These are phyloP conservation scores for Brachirus orientalis DNA, from an alignment of 2,113 vertebrate genomes.

Conservation along the genomic window DNA sequence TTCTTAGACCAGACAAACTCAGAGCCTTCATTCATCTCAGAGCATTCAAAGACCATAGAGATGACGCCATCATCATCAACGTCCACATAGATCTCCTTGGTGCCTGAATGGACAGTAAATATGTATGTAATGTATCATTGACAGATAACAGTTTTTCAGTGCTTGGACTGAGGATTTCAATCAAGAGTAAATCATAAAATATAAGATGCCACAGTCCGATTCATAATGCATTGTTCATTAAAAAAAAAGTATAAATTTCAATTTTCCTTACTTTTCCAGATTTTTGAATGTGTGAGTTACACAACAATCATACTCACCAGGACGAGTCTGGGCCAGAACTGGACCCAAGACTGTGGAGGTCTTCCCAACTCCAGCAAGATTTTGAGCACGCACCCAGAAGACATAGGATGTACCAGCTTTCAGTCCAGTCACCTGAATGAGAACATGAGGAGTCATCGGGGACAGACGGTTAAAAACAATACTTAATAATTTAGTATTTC, in stretches of 20 bases:
- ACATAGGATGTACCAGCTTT: conserved; percentile 86
- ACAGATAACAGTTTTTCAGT: no score
- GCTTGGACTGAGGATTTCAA: no score
- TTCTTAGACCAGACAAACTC: conserved; percentile 97
- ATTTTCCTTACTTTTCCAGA: conserved; percentile 11
- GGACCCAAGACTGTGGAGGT: conserved; percentile 86
- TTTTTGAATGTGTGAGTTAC: conserved; percentile 19
- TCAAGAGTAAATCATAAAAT: no score
- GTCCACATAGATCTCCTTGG: conserved; percentile 90
- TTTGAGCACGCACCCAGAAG: conserved; percentile 90
- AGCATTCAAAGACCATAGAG: conserved; percentile 95
- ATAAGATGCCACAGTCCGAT: no score
- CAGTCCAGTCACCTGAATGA: conserved; percentile 84
- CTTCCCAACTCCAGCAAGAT: conserved; percentile 92
- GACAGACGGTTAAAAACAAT: neutral
- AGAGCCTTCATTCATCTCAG: conserved; percentile 89
- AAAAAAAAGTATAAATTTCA: no score
- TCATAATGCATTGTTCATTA: no score
- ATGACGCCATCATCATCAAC: conserved; percentile 97
- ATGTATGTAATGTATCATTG: no score
- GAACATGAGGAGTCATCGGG: conserved; percentile 14
- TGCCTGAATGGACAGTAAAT: conserved; percentile 79
- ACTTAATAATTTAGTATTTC: neutral
- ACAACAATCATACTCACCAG: conserved; percentile 82
- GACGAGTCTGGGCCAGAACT: conserved; percentile 88